A percentile compares a stretch with the other conserved stretches of the same genome.
Conservation (phyloP, 2,797 vertebrate genomes). For the Melopsittacus undulatus region DNA sequence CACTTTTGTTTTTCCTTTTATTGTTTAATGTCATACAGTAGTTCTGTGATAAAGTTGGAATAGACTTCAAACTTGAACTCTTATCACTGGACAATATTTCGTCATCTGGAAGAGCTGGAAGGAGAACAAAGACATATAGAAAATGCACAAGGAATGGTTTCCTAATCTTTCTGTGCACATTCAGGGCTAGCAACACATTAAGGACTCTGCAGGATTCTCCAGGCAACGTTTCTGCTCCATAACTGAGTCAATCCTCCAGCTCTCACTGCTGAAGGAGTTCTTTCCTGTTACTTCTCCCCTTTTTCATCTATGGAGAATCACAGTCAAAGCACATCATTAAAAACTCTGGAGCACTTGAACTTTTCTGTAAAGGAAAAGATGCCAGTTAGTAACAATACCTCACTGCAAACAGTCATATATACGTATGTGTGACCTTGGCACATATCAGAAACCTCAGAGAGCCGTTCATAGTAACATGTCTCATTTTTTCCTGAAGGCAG, state of each 20-base stretch:
- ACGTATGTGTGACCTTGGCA: background rate
- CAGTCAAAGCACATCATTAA: background rate
- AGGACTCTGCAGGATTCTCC: background rate
- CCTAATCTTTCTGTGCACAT: background rate
- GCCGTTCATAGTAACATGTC: background rate
- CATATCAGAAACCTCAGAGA: background rate
- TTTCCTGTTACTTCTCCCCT: constrained; percentile 2
- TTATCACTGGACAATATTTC: background rate
- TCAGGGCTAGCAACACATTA: background rate
- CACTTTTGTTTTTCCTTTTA: background rate
- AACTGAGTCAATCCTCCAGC: background rate
- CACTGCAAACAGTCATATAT: background rate
- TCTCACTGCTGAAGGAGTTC: background rate
- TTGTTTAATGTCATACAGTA: background rate
- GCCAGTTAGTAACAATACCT: background rate
- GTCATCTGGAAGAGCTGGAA: background rate
- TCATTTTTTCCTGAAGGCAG: constrained; percentile 9
- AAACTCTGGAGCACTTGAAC: background rate
- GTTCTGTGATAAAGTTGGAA: background rate
- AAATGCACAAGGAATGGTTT: background rate
- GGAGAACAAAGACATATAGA: background rate
- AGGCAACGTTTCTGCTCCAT: background rate
- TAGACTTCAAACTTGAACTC: background rate
- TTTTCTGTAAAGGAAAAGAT: background rate
- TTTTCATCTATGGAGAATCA: background rate